These are phyloP conservation scores for Mythimna ferrago DNA, from an alignment of 2,888 invertebrate genomes.

Conservation along the genomic window DNA sequence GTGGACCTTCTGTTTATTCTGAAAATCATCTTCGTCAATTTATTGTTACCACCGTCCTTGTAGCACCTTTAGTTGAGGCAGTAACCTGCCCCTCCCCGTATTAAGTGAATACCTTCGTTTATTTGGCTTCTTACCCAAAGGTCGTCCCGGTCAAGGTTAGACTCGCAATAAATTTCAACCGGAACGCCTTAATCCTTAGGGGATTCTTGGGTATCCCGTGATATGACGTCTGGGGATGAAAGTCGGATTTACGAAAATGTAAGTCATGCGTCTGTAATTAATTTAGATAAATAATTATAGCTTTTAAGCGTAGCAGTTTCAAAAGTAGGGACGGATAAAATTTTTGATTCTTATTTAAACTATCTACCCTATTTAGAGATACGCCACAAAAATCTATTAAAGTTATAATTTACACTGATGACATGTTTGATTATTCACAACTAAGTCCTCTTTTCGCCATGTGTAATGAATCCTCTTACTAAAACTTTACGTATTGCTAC, in stretches of 20 bases:
- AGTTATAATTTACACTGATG: background rate
- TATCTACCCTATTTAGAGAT: background rate
- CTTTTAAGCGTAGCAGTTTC: background rate
- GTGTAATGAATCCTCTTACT: conserved; percentile 16
- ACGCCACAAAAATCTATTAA: background rate
- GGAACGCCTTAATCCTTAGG: conserved; percentile 30
- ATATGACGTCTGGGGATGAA: conserved; percentile 21
- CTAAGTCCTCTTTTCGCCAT: conserved; percentile 1
- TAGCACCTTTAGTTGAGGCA: conserved; percentile 7
- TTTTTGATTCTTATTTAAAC: background rate
- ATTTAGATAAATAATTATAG: background rate
- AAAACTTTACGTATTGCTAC: background rate
- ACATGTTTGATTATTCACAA: background rate
- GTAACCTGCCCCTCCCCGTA: background rate
- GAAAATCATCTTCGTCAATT: background rate
- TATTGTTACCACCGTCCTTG: background rate
- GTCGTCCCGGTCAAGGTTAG: conserved; percentile 31
- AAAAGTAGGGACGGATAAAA: background rate
- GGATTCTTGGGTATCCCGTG: conserved; percentile 21
- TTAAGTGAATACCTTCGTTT: conserved; percentile 21
- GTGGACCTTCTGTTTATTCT: background rate
- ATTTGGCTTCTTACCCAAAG: conserved; percentile 39
- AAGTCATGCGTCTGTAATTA: background rate
- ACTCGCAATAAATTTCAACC: conserved; percentile 45
- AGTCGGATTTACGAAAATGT: conserved; percentile 10